A percentile compares a stretch with the other conserved stretches of the same genome.
Conservation (phyloP, 2,113 vertebrate species). For the Egretta garzetta region DNA sequence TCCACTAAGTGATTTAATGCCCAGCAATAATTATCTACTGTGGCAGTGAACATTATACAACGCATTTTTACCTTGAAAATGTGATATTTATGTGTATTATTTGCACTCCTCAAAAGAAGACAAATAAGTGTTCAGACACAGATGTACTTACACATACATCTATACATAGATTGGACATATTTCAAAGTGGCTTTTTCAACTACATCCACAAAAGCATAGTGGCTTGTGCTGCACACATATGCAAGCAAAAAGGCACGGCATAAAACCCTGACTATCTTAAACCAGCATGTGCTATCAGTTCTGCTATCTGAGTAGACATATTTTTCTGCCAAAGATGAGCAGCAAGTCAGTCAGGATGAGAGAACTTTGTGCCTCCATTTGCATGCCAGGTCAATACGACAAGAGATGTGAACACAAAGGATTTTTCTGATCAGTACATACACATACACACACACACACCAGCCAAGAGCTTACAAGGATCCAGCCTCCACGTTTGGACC, state of each 20-base stretch:
- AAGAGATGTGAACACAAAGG: background rate
- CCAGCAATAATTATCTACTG: background rate
- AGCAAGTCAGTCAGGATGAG: background rate
- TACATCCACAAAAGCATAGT: background rate
- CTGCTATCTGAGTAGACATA: background rate
- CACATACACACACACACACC: background rate
- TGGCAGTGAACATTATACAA: background rate
- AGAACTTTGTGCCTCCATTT: background rate
- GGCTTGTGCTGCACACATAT: background rate
- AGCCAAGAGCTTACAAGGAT: conserved; percentile 82
- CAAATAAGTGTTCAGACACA: background rate
- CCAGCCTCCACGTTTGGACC: conserved; percentile 94
- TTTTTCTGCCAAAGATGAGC: background rate
- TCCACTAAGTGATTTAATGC: background rate
- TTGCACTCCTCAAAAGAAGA: background rate
- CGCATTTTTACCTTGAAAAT: background rate
- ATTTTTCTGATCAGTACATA: background rate
- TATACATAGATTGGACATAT: background rate
- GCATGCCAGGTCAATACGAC: background rate
- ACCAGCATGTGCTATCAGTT: background rate
- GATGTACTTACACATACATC: too few relatives aligned
- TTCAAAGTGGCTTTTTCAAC: background rate
- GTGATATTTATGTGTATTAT: background rate
- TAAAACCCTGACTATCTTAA: background rate
- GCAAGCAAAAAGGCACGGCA: background rate